Evolutionary conservation across 1,140 invertebrate species (phyloP), one percentile per base, ranked within the genome.

Genomic region (Drosophila lacteicornis): DNA sequence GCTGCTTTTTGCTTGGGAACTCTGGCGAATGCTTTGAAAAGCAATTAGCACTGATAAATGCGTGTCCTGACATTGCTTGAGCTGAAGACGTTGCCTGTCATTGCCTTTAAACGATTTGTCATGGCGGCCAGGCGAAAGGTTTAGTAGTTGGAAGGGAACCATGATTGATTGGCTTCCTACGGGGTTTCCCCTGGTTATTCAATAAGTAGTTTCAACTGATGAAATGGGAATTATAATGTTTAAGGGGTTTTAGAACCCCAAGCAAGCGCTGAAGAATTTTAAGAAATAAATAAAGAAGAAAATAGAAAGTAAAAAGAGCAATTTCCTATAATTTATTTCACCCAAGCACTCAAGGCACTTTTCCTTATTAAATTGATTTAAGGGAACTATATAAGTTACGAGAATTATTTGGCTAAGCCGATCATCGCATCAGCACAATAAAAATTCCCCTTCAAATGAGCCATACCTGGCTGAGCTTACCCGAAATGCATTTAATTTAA

Each of bases 21-120:
- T 73, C 69, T 69, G 50, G 59, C 22, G 79, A 79, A 71, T 74
- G 77, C 60, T 62, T 73, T 80, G 68, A 67, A 88, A 87, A 87
- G 84, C 83, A 87, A 87, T 87, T 87, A 87, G 83, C 74, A 67
- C 57, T 78, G 80, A 82, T 69, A 82, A 82, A 82, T 82, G 80
- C 56, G 60, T 59, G 74, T 57, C 51, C 60, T 75, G 63, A 75
- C 78, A 75, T 80, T 75, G 57, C 58, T 42, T 27, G 8, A 65
- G 38, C 50, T 61, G 62, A 59, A 61, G 55, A 73, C 70, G 66
- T 45, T 45, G 55, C 47, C 55, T 76, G 82, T 82, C 83, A 82
- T 58, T 76, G 73, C 40, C 50, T n/a, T 59, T 45, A 57, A 76
- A 66, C 71, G 51, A 76, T 66, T 73, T 73, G 68, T 74, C 70